A percentile compares a stretch with the other conserved stretches of the same genome.
phyloP scores from a whole-genome alignment of 1,140 invertebrate genomes.

The Mylabris phalerata region DNA sequence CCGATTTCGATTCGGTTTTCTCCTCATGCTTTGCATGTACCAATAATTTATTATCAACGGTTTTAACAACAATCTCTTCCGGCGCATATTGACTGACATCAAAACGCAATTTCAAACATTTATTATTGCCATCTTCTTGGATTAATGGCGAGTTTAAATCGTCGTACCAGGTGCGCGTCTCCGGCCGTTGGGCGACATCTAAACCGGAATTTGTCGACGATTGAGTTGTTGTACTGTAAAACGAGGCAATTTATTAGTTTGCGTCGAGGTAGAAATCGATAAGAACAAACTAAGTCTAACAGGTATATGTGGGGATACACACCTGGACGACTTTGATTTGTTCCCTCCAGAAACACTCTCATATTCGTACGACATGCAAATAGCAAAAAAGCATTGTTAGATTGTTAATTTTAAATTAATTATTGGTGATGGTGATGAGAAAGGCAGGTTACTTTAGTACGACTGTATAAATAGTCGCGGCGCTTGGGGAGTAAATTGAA shows the following conservation, averaged over 20 bases:
- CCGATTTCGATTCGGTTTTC: constrained; percentile 87
- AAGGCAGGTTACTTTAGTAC: too few species aligned
- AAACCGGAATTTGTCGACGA: constrained; percentile 48
- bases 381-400: constrained; percentile 51
- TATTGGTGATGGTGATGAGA: too few species aligned
- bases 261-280: background rate
- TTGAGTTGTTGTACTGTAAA: constrained; percentile 52
- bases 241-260: background rate
- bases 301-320: constrained; percentile 16
- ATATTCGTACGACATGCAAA: constrained; percentile 62
- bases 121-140: constrained; percentile 81
- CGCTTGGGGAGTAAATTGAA: too few species aligned
- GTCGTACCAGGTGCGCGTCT: constrained; percentile 59
- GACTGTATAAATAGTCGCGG: too few species aligned
- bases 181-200: constrained; percentile 47
- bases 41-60: constrained; percentile 91
- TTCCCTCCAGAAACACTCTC: constrained; percentile 56
- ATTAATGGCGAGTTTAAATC: constrained; percentile 88
- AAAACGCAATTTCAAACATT: constrained; percentile 83
- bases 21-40: constrained; percentile 96
- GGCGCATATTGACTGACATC: constrained; percentile 92
- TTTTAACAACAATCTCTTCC: constrained; percentile 94
- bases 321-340: constrained; percentile 46
- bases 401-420: constrained; percentile 24
- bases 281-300: background rate